Evolutionary conservation across 2,888 invertebrate genomes (phyloP), one percentile per base, ranked within the genome.

Genomic region (Teinopalpus imperialis): DNA sequence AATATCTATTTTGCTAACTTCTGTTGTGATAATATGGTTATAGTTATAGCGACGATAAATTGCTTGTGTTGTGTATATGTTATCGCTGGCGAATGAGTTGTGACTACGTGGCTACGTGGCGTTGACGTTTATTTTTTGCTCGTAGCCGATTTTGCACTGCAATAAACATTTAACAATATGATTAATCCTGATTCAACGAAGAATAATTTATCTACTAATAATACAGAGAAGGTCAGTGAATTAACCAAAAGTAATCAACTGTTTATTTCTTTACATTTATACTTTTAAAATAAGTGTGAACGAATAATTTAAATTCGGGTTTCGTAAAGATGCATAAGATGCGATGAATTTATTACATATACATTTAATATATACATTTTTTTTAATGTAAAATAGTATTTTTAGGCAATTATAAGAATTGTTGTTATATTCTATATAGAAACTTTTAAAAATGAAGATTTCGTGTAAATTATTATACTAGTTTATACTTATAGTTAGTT

Each of bases 31-130:
- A n/a, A n/a, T n/a, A n/a, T n/a, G n/a, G 63, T 29, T 61, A 63
- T 48, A 51, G 43, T 47, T 50, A 53, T 35, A 14, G 44, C 34
- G 48, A 30, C 34, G 35, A 35, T 45, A 43, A 40, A 45, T 41
- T 40, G 47, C 44, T 42, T 49, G 56, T 57, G 63, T 56, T 60
- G 62, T 63, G 49, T 45, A 55, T 51, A 61, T 65, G 71, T 80
- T 83, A 83, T 81, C 80, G 76, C 58, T 53, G 58, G 43, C 56
- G 59, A 63, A 59, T 67, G 54, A 68, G 69, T 74, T 67, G 69
- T 40, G 27, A 27, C 4, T 39, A 32, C 39, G 70, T 69, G 60
- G 67, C 34, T 80, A 86, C 86, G 86, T 86, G 87, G 87, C 85
- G 66, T 63, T 82, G 74, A 78, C 74, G 71, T 66, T 52, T 39